These are phyloP conservation scores for Heliconius nattereri DNA, from an alignment of 1,140 invertebrate genomes.

Conservation along the genomic window DNA sequence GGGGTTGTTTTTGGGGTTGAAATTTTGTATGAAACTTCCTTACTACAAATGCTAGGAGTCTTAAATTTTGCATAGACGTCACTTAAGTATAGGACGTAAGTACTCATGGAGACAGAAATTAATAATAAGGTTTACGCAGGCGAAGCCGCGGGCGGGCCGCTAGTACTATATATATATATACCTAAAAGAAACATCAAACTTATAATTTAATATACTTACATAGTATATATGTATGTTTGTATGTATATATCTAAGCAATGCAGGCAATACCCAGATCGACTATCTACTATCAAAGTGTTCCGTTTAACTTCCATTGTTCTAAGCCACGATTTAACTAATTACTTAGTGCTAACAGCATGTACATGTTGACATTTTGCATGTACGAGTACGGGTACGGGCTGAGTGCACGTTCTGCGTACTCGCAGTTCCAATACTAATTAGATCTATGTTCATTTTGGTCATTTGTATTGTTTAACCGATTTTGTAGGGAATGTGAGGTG, in stretches of 20 bases:
- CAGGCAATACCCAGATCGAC: slow-evolving; percentile 20
- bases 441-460: slow-evolving; percentile 32
- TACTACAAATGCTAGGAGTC: too few relatives aligned
- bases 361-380: slow-evolving; percentile 58
- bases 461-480: slow-evolving; percentile 15
- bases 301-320: slow-evolving; percentile 50
- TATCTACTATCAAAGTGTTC: slow-evolving; percentile 33
- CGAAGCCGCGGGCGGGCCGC: too few relatives aligned
- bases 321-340: slow-evolving; percentile 51
- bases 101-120: too few relatives aligned
- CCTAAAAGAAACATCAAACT: too few relatives aligned
- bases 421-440: slow-evolving; percentile 63
- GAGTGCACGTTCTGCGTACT: slow-evolving; percentile 23
- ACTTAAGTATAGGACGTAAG: too few relatives aligned
- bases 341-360: slow-evolving; percentile 51
- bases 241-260: slow-evolving; percentile 7
- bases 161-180: too few relatives aligned
- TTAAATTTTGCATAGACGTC: too few relatives aligned
- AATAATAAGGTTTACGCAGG: too few relatives aligned
- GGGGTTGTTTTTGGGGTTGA: too few relatives aligned
- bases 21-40: too few relatives aligned
- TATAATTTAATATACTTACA: too few relatives aligned
- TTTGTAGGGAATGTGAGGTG: neutral
- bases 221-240: neutral
- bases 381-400: slow-evolving; percentile 37